Evolutionary conservation across 2,113 vertebrate species (phyloP).

Genomic region (Protobothrops flavoviridis): DNA sequence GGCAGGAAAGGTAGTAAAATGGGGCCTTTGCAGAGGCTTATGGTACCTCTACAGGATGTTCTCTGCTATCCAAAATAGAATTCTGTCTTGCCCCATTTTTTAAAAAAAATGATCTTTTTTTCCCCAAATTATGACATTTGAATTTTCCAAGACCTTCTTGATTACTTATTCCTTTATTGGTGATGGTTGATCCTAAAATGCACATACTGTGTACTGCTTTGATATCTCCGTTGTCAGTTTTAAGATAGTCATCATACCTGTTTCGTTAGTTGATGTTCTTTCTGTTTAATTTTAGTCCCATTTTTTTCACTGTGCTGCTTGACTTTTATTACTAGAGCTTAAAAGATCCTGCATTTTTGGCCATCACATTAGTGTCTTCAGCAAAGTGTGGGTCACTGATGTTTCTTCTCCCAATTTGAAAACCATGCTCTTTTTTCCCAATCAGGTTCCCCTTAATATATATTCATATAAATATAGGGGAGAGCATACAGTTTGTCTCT

Average conservation of each 20-base stretch:
- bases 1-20: no score
- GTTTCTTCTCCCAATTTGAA: no score
- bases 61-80: not conserved
- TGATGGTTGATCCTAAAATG: not conserved
- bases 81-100: not conserved
- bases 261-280: not conserved
- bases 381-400: not conserved
- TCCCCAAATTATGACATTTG: not conserved
- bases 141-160: not conserved
- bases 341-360: not conserved
- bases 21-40: not conserved
- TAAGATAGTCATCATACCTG: not conserved
- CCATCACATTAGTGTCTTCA: not conserved
- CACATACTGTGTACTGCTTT: no score
- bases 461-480: no score
- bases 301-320: not conserved
- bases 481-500: no score
- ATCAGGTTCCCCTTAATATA: no score
- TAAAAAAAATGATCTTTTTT: no score
- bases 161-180: not conserved
- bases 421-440: no score
- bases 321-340: not conserved
- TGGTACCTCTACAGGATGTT: not conserved
- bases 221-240: not conserved
- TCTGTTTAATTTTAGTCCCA: not conserved